These are phyloP conservation scores for Recurvirostra avosetta DNA, from an alignment of 2,113 vertebrate species.

Conservation along the genomic window DNA sequence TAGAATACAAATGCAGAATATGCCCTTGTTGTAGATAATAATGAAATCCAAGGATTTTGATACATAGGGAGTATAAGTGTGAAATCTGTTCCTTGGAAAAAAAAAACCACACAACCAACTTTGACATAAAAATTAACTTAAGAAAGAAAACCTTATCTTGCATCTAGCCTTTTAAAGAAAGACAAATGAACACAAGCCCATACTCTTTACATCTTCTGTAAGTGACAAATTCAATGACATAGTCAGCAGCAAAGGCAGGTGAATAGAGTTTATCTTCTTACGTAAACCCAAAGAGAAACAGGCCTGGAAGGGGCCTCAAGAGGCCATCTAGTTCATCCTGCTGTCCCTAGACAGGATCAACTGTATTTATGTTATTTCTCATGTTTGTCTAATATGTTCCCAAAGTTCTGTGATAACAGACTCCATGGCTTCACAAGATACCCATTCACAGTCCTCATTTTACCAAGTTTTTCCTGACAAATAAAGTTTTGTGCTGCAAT, in stretches of 20 bases:
- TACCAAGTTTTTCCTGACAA: not conserved
- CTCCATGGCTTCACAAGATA: not conserved
- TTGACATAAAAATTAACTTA: not conserved
- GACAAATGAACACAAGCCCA: not conserved
- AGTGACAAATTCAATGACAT: not conserved
- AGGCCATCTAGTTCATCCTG: not conserved
- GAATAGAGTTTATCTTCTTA: not conserved
- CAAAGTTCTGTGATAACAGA: conserved; percentile 4
- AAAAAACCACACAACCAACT: not conserved
- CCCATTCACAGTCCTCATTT: not conserved
- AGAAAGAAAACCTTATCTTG: not conserved
- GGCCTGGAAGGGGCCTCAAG: not conserved
- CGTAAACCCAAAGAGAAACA: not conserved
- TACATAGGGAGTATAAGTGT: not conserved
- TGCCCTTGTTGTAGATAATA: not conserved
- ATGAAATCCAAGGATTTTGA: not conserved
- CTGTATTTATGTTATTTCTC: conserved; percentile 31
- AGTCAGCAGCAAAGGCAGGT: not conserved
- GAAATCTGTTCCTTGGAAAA: not conserved
- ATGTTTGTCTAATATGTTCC: conserved; percentile 27
- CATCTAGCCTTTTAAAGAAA: not conserved
- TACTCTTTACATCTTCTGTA: not conserved
- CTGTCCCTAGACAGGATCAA: conserved; percentile 20
- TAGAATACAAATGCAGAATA: not conserved
- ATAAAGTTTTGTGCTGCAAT: not conserved